Evolutionary conservation across 2,888 invertebrate species (phyloP), one percentile per base, ranked within the genome.

Genomic region (Metallyticus violacea): DNA sequence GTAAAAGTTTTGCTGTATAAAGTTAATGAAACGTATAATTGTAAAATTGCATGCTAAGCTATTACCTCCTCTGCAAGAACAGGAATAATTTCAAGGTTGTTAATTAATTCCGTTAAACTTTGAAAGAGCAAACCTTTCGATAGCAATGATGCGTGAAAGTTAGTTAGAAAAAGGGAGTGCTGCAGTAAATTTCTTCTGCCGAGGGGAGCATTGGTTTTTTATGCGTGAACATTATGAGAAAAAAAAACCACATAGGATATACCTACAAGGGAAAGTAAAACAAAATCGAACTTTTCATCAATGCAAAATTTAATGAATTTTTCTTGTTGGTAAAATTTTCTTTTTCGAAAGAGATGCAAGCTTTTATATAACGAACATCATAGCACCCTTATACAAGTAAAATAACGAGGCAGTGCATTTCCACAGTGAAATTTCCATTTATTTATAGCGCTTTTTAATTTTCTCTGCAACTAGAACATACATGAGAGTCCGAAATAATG

Each of bases 21-120:
- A 26, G 81, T 29, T 81, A 81, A 81, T 81, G 81, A 28, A 81
- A 30, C 26, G 81, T n/a, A 81, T 81, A 81, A 81, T 81, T 81
- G 81, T 81, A 81, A 30, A 81, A 81, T 81, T 30, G 28, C 30
- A 30, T 30, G 81, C 30, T n/a, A n/a, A 81, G 30, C 29, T 81
- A 81, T 25, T 25, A 25, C 7, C 7, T 25, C n/a, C 25, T 25
- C 81, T n/a, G 9, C n/a, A n/a, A 81, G 81, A n/a, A n/a, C n/a
- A 81, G 81, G 28, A 81, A 81, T 30, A 81, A 81, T 81, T 29
- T 81, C 40, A 40, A 81, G n/a, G 22, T 29, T 30, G n/a, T 26
- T 81, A 81, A 81, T 81, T 81, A 81, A 81, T 81, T 80, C 79
- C 79, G 27, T 27, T 80, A 80, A 28, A 28, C 29, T 81, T 81